These are phyloP conservation scores for Drosophila kokeensis DNA, from an alignment of 2,888 invertebrate genomes.

Conservation along the genomic window DNA sequence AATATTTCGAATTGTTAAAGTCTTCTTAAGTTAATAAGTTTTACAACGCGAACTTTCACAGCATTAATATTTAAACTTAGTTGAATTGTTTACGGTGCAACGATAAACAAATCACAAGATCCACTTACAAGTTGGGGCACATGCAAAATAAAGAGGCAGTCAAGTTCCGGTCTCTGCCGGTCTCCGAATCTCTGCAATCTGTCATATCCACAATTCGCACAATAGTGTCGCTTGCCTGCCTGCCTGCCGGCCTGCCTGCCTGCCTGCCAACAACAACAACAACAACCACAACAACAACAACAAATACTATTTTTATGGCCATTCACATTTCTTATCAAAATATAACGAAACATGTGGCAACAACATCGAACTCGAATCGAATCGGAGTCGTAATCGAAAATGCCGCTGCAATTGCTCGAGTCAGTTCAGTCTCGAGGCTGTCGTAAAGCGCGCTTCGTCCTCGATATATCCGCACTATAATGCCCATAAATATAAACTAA, in stretches of 20 bases:
- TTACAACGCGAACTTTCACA: not conserved
- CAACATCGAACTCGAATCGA: conserved; percentile 1
- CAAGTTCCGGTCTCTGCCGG: not conserved
- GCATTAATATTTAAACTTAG: not conserved
- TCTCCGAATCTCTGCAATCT: conserved; percentile 7
- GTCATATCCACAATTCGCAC: conserved; percentile 32
- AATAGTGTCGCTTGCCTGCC: conserved; percentile 1
- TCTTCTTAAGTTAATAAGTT: too few relatives aligned
- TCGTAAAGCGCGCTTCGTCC: conserved; percentile 63
- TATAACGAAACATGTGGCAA: conserved; percentile 31
- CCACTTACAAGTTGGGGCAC: conserved; percentile 34
- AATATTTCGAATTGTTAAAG: not conserved
- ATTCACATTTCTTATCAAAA: conserved; percentile 46
- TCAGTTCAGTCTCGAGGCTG: conserved; percentile 11
- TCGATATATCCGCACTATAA: conserved; percentile 84
- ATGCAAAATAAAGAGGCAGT: not conserved
- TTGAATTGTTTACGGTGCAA: not conserved
- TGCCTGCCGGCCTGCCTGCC: conserved; percentile 11
- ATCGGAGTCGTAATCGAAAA: conserved; percentile 31
- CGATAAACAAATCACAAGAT: not conserved
- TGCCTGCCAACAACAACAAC: conserved; percentile 13
- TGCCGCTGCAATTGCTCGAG: conserved; percentile 3
- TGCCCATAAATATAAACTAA: conserved; percentile 85
- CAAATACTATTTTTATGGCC: conserved; percentile 35
- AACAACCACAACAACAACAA: not conserved